phyloP scores from a whole-genome alignment of 2,113 vertebrate species.

The Ellobius talpinus region DNA sequence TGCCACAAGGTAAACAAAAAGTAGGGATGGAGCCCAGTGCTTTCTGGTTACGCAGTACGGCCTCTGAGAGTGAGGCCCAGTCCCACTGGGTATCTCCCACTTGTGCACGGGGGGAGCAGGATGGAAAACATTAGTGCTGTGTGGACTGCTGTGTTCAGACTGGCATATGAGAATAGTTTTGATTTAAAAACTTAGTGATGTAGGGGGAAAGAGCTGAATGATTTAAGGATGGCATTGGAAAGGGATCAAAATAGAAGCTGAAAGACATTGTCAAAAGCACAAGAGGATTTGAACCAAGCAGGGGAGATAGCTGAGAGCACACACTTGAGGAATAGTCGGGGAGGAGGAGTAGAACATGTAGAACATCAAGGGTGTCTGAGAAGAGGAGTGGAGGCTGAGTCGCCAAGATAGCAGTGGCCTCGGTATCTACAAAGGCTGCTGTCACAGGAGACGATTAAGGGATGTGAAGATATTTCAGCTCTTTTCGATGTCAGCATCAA shows the following conservation, averaged over 20 bases:
- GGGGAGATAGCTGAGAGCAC: not conserved
- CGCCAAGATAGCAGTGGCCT: not conserved
- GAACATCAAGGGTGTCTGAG: not conserved
- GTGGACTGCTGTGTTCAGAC: not conserved
- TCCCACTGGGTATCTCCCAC: not conserved
- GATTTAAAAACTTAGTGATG: not conserved
- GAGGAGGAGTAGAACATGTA: not conserved
- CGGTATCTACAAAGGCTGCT: not conserved
- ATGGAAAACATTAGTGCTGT: not conserved
- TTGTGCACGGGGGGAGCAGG: not conserved
- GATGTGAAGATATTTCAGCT: not conserved
- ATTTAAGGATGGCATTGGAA: not conserved
- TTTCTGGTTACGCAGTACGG: not conserved
- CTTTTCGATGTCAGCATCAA: slow-evolving; percentile 10
- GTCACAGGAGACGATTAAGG: not conserved
- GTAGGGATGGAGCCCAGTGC: not conserved
- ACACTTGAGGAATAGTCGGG: not conserved
- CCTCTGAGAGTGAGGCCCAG: not conserved
- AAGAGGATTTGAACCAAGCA: slow-evolving; percentile 6
- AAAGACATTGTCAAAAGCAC: not conserved
- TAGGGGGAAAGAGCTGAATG: not conserved
- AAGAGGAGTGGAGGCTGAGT: not conserved
- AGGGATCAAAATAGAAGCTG: not conserved
- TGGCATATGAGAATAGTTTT: slow-evolving; percentile 32
- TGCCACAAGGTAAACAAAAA: slow-evolving; percentile 37